phyloP scores from a whole-genome alignment of 64 coral and sea anemone genomes.

The Astreopora myriophthalma region DNA sequence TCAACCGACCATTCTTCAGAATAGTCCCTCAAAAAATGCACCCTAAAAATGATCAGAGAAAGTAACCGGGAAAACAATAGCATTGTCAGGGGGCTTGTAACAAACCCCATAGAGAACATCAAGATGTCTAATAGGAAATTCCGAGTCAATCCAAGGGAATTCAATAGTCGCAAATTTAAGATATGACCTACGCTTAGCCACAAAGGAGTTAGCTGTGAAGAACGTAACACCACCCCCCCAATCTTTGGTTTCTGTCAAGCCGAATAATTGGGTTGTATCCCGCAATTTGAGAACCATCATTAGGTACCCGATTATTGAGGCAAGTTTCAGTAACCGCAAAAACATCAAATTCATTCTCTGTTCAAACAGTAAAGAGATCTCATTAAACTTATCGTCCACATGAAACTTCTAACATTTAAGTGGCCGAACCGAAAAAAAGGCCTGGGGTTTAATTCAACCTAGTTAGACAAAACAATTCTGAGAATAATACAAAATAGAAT shows the following conservation, averaged over 20 bases:
- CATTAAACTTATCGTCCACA: background rate
- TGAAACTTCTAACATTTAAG: background rate
- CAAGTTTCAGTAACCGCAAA: background rate
- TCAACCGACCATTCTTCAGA: no score
- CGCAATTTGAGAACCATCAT: background rate
- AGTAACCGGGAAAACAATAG: conserved; percentile 6
- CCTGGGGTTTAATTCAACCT: background rate
- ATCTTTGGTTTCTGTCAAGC: background rate
- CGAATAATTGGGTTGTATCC: conserved; percentile 11
- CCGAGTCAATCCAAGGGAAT: background rate
- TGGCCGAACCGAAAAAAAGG: background rate
- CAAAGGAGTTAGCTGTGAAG: background rate
- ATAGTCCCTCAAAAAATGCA: no score
- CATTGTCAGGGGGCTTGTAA: conserved; percentile 20
- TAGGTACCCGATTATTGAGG: background rate
- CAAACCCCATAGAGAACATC: conserved; percentile 9
- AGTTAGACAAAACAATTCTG: background rate
- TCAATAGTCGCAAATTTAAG: background rate
- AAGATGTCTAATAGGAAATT: no score
- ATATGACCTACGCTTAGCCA: background rate
- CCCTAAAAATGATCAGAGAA: background rate
- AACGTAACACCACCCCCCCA: background rate
- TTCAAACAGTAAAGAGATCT: background rate
- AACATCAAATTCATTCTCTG: background rate
- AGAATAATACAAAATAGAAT: background rate